Evolutionary conservation across 2,113 vertebrate genomes (phyloP).

Genomic region (Lates calcarifer): DNA sequence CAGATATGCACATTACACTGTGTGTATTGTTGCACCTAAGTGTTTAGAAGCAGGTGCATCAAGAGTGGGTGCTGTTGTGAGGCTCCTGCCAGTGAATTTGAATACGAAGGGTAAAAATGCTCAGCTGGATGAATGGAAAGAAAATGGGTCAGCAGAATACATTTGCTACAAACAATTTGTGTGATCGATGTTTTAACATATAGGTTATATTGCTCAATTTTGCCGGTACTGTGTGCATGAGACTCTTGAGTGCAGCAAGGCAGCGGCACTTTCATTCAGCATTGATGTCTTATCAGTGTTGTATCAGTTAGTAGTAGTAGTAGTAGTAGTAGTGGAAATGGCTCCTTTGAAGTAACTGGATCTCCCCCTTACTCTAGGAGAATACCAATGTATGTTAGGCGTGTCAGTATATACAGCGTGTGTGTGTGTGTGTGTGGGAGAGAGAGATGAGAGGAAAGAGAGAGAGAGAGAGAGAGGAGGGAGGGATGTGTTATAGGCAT

Average conservation of each 20-base stretch:
- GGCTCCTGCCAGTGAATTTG: slow-evolving; percentile 33
- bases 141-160: slow-evolving; percentile 74
- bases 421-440: slow-evolving; percentile 20
- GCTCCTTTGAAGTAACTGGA: slow-evolving; percentile 76
- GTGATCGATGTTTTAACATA: slow-evolving; percentile 41
- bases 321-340: slow-evolving; percentile 70
- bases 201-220: slow-evolving; percentile 39
- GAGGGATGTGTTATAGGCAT: slow-evolving; percentile 57
- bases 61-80: slow-evolving; percentile 2
- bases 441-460: slow-evolving; percentile 19
- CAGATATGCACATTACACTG: not conserved
- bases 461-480: slow-evolving; percentile 14
- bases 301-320: slow-evolving; percentile 48
- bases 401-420: slow-evolving; percentile 34
- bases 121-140: slow-evolving; percentile 58
- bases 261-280: slow-evolving; percentile 42
- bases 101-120: slow-evolving; percentile 48
- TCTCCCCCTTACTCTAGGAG: slow-evolving; percentile 60
- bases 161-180: slow-evolving; percentile 57
- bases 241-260: slow-evolving; percentile 41
- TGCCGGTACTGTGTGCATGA: slow-evolving; percentile 24
- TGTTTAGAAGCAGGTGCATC: slow-evolving; percentile 33
- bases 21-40: slow-evolving; percentile 7
- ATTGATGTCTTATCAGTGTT: slow-evolving; percentile 45
- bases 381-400: slow-evolving; percentile 74